phyloP scores from a whole-genome alignment of 2,113 vertebrate genomes.

The Phocoena phocoena region DNA sequence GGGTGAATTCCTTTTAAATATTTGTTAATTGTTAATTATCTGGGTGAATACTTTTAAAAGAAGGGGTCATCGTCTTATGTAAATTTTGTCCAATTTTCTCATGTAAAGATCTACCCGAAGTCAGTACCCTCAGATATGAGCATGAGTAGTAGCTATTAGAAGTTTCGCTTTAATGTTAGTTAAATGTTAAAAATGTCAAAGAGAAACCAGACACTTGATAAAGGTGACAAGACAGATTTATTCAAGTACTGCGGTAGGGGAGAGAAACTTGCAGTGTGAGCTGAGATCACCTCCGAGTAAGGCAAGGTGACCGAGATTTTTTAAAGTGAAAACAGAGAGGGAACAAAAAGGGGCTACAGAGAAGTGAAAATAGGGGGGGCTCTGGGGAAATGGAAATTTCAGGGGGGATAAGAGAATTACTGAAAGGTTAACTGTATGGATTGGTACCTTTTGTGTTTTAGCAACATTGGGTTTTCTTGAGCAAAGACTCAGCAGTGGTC shows the following conservation, averaged over 20 bases:
- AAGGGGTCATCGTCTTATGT: slow-evolving; percentile 7
- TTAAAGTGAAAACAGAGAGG: background rate
- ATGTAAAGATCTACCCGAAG: background rate
- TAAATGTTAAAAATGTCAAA: slow-evolving; percentile 11
- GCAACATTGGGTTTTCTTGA: background rate
- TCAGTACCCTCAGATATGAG: background rate
- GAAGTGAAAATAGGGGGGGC: background rate
- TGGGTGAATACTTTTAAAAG: background rate
- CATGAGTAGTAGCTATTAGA: background rate
- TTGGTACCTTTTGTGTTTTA: background rate
- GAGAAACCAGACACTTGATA: background rate
- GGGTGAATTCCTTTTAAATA: background rate
- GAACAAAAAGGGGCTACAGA: background rate
- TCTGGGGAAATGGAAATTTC: background rate
- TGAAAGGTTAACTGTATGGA: background rate
- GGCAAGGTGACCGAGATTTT: background rate
- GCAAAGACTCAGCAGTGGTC: background rate
- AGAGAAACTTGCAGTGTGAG: background rate
- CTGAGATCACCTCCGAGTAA: background rate
- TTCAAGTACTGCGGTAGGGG: background rate
- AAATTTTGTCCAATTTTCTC: slow-evolving; percentile 9
- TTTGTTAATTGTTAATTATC: background rate
- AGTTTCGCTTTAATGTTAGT: slow-evolving; percentile 57
- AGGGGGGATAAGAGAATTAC: background rate
- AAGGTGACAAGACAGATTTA: background rate